Conservation (phyloP, 2,113 vertebrate species). For the Willisornis vidua region DNA sequence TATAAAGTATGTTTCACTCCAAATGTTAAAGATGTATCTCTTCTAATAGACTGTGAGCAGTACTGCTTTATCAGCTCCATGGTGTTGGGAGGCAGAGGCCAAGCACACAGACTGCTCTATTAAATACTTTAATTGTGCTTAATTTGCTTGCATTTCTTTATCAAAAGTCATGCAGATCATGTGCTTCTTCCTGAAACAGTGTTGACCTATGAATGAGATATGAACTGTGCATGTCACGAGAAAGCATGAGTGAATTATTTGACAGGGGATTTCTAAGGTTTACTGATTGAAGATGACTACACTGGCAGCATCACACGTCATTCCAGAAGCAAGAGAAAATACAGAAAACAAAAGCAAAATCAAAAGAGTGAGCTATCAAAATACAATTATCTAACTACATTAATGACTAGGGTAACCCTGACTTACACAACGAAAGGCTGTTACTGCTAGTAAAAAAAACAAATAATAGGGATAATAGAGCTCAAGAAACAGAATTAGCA, state of each 20-base stretch:
- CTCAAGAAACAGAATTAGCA: neutral
- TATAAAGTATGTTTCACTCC: fast-evolving
- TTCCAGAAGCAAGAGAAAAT: neutral
- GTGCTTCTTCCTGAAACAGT: neutral
- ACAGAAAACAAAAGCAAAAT: neutral
- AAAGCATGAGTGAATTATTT: neutral
- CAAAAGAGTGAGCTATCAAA: neutral
- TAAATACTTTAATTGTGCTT: neutral
- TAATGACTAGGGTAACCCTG: neutral
- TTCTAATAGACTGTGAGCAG: neutral
- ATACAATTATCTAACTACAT: neutral
- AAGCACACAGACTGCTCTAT: neutral
- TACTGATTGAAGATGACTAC: neutral
- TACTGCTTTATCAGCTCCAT: neutral
- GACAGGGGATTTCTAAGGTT: neutral
- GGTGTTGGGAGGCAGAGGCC: neutral
- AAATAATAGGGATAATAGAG: fast-evolving
- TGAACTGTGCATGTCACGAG: neutral
- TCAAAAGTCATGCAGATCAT: neutral
- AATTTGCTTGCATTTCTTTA: neutral
- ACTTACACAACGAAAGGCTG: neutral
- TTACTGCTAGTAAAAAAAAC: neutral
- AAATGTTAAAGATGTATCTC: neutral
- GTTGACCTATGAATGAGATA: neutral
- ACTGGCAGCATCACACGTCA: neutral